Conservation (phyloP, 2,113 vertebrate species). For the Oryzias woworae region DNA sequence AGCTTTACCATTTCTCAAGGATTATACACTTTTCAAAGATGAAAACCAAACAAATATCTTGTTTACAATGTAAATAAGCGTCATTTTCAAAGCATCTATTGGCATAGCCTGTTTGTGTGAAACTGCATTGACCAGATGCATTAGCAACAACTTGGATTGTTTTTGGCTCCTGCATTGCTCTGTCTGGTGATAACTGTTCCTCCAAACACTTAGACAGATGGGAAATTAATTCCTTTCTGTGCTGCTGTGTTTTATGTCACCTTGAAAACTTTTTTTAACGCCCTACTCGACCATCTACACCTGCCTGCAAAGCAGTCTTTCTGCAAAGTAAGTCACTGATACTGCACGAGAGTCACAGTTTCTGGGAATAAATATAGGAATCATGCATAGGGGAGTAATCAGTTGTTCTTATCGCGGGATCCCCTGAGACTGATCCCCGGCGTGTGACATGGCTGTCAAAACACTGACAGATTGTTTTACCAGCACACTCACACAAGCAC, state of each 20-base stretch:
- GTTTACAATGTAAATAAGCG: no score
- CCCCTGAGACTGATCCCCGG: conserved; percentile 68
- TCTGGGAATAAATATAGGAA: conserved; percentile 68
- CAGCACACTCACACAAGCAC: conserved; percentile 18
- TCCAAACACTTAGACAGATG: conserved; percentile 60
- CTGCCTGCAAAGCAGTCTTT: conserved; percentile 51
- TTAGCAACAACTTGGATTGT: conserved; percentile 21
- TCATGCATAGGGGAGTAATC: conserved; percentile 60
- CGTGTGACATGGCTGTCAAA: conserved; percentile 74
- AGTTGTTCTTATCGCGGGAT: conserved; percentile 56
- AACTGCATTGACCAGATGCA: background rate
- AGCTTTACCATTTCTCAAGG: no score
- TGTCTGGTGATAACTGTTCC: conserved; percentile 21
- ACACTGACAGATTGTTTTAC: conserved; percentile 73
- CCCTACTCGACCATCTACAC: conserved; percentile 50
- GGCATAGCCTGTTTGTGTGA: conserved; percentile 8
- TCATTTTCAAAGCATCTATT: background rate
- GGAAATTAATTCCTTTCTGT: conserved; percentile 39
- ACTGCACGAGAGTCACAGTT: conserved; percentile 34
- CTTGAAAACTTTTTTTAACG: conserved; percentile 60
- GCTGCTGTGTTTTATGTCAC: conserved; percentile 54
- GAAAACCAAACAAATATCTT: no score
- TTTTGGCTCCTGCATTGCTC: conserved; percentile 9
- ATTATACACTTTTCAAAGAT: no score
- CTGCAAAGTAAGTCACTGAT: conserved; percentile 43